phyloP scores from a whole-genome alignment of 2,113 vertebrate species.

The Marmota monax region DNA sequence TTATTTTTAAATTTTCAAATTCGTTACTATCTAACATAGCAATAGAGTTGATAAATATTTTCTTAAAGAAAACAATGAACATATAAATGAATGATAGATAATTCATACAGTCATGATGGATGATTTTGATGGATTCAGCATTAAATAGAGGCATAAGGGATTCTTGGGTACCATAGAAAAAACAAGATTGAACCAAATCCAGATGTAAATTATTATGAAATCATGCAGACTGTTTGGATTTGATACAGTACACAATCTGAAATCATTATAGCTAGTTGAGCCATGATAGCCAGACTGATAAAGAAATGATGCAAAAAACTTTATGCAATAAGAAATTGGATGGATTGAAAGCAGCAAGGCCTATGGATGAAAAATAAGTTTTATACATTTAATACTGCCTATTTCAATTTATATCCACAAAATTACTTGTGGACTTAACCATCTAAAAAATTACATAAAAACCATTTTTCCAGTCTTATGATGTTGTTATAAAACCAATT shows the following conservation, averaged over 20 bases:
- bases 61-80: neutral
- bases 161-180: neutral
- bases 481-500: neutral
- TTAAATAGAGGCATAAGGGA: neutral
- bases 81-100: neutral
- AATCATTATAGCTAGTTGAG: neutral
- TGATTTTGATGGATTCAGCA: neutral
- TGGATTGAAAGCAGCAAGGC: neutral
- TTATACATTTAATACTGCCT: neutral
- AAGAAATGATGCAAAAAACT: neutral
- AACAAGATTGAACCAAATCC: neutral
- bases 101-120: neutral
- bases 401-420: neutral
- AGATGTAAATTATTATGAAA: slow-evolving; percentile 19
- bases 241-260: neutral
- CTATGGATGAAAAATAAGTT: neutral
- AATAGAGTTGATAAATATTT: neutral
- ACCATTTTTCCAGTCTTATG: neutral
- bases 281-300: neutral
- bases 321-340: neutral
- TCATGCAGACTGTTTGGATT: neutral
- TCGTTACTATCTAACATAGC: neutral
- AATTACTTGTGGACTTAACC: neutral
- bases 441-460: neutral
- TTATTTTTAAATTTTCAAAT: neutral